These are phyloP conservation scores for Saguinus midas DNA, from an alignment of 2,113 vertebrate species.

Conservation along the genomic window DNA sequence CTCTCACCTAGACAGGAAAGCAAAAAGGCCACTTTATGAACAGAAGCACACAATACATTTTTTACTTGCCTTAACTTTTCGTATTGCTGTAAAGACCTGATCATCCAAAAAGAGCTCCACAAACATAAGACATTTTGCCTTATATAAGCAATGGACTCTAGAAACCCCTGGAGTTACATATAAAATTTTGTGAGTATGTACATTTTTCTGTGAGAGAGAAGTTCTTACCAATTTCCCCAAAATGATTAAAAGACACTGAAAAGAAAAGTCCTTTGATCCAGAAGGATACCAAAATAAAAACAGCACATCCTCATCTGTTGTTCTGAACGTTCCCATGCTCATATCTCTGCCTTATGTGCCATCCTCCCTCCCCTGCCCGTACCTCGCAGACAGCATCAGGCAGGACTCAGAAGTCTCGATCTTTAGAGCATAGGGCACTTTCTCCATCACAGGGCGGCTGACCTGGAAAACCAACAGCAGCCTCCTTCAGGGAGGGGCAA, in stretches of 20 bases:
- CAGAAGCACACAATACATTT: too few relatives aligned
- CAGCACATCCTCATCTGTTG: accelerated
- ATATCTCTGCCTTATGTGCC: too few relatives aligned
- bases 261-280: neutral
- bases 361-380: neutral
- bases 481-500: neutral
- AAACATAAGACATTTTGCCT: neutral
- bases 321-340: neutral
- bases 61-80: neutral
- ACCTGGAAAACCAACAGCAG: constrained; percentile 85
- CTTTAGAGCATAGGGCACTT: constrained; percentile 90
- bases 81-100: neutral
- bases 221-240: neutral
- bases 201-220: neutral
- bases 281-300: neutral
- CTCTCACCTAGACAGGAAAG: neutral
- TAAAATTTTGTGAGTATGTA: neutral
- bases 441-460: constrained; percentile 90
- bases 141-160: neutral
- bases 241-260: neutral
- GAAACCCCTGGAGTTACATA: neutral
- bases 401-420: constrained; percentile 90
- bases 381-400: constrained; percentile 95
- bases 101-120: neutral
- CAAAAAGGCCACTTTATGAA: neutral